A percentile compares a stretch with the other conserved stretches of the same genome.
Conservation (phyloP, 2,888 invertebrate genomes). For the Meteorus colon region DNA sequence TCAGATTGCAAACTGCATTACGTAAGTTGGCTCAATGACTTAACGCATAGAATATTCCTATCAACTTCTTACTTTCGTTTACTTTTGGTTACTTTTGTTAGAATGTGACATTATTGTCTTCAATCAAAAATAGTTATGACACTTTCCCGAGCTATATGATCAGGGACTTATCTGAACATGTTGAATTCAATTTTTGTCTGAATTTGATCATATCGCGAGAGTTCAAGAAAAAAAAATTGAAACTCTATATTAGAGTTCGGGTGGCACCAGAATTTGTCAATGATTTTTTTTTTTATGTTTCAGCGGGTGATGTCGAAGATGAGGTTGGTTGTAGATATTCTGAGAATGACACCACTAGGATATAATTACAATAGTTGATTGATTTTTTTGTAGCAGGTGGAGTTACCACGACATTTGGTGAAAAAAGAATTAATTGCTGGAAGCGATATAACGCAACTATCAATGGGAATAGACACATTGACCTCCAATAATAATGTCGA, state of each 20-base stretch:
- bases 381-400: constrained; percentile 48
- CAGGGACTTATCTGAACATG: too few species aligned
- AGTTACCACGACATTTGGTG: constrained; percentile 52
- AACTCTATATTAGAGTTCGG: too few species aligned
- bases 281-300: constrained; percentile 1
- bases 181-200: too few species aligned
- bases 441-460: constrained; percentile 40
- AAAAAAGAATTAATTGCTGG: constrained; percentile 60
- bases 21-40: constrained; percentile 36
- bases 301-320: constrained; percentile 16
- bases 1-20: constrained; percentile 62
- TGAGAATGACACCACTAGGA: background rate
- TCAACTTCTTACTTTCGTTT: too few species aligned
- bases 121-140: too few species aligned
- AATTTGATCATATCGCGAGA: too few species aligned
- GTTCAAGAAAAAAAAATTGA: too few species aligned
- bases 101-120: too few species aligned
- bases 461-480: constrained; percentile 28
- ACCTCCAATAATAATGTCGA: constrained; percentile 76
- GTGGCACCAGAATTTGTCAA: background rate
- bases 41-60: too few species aligned
- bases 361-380: background rate
- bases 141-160: too few species aligned
- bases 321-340: constrained; percentile 11
- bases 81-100: too few species aligned